Evolutionary conservation across 2,113 vertebrate species (phyloP).

Genomic region (Nyctibius bracteatus): DNA sequence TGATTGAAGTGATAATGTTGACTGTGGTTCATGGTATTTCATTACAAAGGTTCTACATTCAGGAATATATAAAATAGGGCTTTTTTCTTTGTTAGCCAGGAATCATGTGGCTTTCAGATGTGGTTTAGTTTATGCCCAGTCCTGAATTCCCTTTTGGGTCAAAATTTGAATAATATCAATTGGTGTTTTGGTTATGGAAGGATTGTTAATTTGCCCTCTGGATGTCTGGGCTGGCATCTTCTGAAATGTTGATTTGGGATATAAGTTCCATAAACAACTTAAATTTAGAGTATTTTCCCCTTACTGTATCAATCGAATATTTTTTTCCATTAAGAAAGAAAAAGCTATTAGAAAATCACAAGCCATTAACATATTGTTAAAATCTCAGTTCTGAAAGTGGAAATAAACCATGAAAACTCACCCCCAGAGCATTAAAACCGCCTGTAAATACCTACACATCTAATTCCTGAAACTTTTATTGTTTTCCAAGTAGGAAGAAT

Average conservation of each 20-base stretch:
- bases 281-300: background rate
- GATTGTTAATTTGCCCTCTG: background rate
- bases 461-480: constrained; percentile 27
- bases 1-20: background rate
- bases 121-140: background rate
- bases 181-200: background rate
- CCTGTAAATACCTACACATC: background rate
- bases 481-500: constrained; percentile 9
- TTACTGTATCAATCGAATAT: background rate
- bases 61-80: background rate
- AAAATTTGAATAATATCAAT: background rate
- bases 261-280: background rate
- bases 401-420: background rate
- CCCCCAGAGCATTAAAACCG: background rate
- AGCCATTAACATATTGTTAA: background rate
- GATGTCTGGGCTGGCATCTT: background rate
- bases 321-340: background rate
- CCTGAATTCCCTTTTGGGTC: background rate
- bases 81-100: background rate
- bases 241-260: background rate
- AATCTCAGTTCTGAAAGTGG: background rate
- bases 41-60: background rate
- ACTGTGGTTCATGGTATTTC: background rate
- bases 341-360: background rate
- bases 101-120: background rate